Base-by-base conservation (phyloP, 1,140 invertebrate species). In the Epicauta chinensis region DNA sequence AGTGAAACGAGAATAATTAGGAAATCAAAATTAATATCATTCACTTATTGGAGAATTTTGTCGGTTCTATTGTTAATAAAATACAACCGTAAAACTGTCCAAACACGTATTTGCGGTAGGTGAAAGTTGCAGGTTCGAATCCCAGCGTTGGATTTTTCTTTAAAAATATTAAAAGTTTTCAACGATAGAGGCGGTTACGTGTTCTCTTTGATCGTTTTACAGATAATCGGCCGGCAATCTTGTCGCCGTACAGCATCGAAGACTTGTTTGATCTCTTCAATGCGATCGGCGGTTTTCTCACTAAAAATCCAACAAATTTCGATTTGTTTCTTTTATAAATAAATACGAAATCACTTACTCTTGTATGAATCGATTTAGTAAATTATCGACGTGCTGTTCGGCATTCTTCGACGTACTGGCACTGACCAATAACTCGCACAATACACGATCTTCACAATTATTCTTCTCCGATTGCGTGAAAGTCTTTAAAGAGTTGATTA, bases 371-470 rank as follows among this genome's bases (percentile, higher is more conserved):
- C 56, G 58, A 30, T 64, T 52, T 16, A 69, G 45, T n/a, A 69
- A 53, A 49, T 62, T 62, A 39, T 66, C 46, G 5, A 65, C 54
- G 30, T 67, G 58, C 17, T 59, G 36, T 14, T 64, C 55, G 2
- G 56, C 56, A 42, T 67, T 63, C 39, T 59, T 54, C 29, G 64
- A 60, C 9, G 56, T 37, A 12, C 50, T 56, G 6, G 67, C 63
- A 23, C 53, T 62, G 1, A 68, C 40, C 29, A 69, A 40, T 32
- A 71, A 35, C 42, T 71, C 69, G 39, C 71, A 72, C 16, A 72
- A 62, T 9, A 66, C 62, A 36, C 66, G 56, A 15, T 70, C 66
- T 41, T 71, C 68, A 37, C 71, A 72, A 11, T 61, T 69, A 7
- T 63, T 59, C 35, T 61, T 56, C 15, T 66, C 46, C 9, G 62